Percentiles rank a stretch among this genome's conserved stretches.
Conservation (phyloP, 2,888 invertebrate species). For the Thyatira batis region DNA sequence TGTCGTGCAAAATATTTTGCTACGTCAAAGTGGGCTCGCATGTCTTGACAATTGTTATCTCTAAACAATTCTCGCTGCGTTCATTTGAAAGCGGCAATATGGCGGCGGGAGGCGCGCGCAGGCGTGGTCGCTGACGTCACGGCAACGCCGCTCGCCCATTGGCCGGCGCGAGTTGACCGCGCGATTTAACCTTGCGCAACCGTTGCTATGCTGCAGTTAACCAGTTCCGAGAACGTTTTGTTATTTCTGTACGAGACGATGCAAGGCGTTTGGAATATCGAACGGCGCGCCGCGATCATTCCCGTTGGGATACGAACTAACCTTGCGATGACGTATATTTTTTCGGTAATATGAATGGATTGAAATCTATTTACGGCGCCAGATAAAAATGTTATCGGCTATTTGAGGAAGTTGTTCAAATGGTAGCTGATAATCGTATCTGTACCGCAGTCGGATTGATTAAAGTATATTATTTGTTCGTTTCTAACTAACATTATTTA, state of each 20-base stretch:
- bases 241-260: constrained; percentile 55
- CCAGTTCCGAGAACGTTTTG: constrained; percentile 59
- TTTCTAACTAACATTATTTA: neutral
- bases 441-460: neutral
- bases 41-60: constrained; percentile 37
- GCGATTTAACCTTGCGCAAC: constrained; percentile 76
- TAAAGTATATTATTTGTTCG: neutral
- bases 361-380: neutral
- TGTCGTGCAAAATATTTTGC: constrained; percentile 9
- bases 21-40: constrained; percentile 41
- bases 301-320: neutral
- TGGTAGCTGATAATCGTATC: neutral
- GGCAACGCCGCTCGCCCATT: constrained; percentile 52
- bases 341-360: neutral
- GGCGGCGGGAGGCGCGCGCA: constrained; percentile 78
- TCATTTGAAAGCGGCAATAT: constrained; percentile 59
- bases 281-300: neutral
- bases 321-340: neutral
- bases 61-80: constrained; percentile 43
- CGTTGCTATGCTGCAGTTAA: constrained; percentile 71
- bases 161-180: constrained; percentile 56
- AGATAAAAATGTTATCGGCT: neutral
- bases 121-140: constrained; percentile 81
- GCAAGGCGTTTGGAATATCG: neutral
- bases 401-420: constrained; percentile 1